Evolutionary conservation across 2,888 invertebrate genomes (phyloP), one percentile per base, ranked within the genome.

Genomic region (Euplexia lucipara): DNA sequence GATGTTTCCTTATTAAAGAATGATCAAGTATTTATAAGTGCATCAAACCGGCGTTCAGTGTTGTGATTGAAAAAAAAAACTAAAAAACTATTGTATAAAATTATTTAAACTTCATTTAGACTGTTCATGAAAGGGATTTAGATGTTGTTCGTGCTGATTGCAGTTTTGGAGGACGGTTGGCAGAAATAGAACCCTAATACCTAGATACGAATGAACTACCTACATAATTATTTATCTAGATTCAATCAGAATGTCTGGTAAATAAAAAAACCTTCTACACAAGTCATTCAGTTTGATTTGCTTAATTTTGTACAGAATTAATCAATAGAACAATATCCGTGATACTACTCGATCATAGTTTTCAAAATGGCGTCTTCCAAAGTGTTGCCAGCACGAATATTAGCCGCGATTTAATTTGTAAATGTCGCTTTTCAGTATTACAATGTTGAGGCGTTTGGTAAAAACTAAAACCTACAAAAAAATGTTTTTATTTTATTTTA

Each of bases 351-450:
- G 16, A 9, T 39, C 16, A 39, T 16, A 10, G 7, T 0, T 34
- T 44, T 35, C 8, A 53, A 49, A 60, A 53, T 56, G 54, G 26
- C 42, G 26, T 39, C 42, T n/a, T 18, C 39, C 39, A 54, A 59
- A 57, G 41, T 53, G 34, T 70, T 64, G 49, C 62, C 64, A 70
- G 60, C 57, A 63, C 57, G 53, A 63, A 53, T 26, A 35, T 52
- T 70, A 56, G 52, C 44, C 58, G 70, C 68, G 75, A 70, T 69
- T 76, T 70, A 51, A 70, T 82, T 80, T 65, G 54, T 67, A 76
- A 77, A 75, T 65, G 62, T 85, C 57, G 73, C 82, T 85, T 86
- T 88, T 82, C 92, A 92, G 92, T 93, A 92, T 93, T 93, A 92
- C 83, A 88, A 87, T 78, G 83, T 89, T 88, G 90, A 91, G 90